phyloP scores from a whole-genome alignment of 2,113 vertebrate species.

The Forbesichthys papilliferus region DNA sequence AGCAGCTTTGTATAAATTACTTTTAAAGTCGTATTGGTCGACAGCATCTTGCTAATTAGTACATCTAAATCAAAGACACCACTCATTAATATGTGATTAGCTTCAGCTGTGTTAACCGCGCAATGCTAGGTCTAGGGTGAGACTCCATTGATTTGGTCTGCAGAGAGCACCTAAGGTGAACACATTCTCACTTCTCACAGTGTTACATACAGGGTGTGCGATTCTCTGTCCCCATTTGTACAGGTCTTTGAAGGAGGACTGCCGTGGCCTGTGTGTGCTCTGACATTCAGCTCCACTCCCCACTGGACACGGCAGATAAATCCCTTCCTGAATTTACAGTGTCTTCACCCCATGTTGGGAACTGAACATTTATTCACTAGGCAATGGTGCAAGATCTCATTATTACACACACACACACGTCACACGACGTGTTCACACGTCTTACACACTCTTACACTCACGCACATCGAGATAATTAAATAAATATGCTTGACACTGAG shows the following conservation, averaged over 20 bases:
- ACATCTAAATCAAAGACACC: too few species aligned
- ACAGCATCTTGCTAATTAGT: too few species aligned
- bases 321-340: constrained; percentile 28
- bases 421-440: neutral
- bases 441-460: constrained; percentile 4
- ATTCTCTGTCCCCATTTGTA: neutral
- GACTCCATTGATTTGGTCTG: too few species aligned
- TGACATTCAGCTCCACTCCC: neutral
- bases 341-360: constrained; percentile 6
- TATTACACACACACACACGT: neutral
- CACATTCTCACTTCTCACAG: too few species aligned
- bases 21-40: too few species aligned
- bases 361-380: constrained; percentile 34
- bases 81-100: too few species aligned
- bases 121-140: too few species aligned
- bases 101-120: too few species aligned
- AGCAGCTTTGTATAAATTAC: too few species aligned
- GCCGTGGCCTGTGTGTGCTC: neutral
- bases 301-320: neutral
- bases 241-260: neutral
- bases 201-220: too few species aligned
- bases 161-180: too few species aligned
- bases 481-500: constrained; percentile 40
- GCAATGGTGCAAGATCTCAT: constrained; percentile 11
- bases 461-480: constrained; percentile 36